Conservation (phyloP, 23 tunicate species). For the Ascidia mentula region DNA sequence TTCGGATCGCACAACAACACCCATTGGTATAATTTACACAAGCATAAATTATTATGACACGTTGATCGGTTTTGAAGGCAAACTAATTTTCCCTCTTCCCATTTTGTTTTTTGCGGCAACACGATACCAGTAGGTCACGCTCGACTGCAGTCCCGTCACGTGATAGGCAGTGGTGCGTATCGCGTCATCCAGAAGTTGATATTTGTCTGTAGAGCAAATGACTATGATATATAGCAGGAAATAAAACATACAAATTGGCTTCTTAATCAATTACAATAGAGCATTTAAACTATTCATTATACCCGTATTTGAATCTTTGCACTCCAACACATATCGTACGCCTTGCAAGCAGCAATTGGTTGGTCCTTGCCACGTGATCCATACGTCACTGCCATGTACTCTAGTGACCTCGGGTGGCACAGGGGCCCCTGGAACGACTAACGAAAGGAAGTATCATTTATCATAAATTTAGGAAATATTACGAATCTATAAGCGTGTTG, state of each 20-base stretch:
- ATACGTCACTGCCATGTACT: not conserved
- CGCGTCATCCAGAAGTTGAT: not conserved
- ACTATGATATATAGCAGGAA: no score
- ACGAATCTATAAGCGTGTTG: no score
- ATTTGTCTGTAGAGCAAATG: no score
- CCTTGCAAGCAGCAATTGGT: not conserved
- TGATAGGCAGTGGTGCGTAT: slow-evolving; percentile 20
- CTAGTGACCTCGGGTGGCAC: not conserved
- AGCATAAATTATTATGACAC: not conserved
- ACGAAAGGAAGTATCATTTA: not conserved
- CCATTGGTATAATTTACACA: no score
- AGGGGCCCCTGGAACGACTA: not conserved
- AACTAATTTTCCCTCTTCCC: not conserved
- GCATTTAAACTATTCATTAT: no score
- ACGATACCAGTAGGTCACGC: slow-evolving; percentile 7
- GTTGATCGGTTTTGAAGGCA: not conserved
- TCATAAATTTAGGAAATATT: not conserved
- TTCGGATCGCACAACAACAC: no score
- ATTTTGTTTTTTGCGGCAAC: slow-evolving; percentile 2
- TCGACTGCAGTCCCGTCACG: slow-evolving; percentile 6
- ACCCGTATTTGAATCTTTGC: not conserved
- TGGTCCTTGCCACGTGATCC: not conserved
- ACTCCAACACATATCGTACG: not conserved
- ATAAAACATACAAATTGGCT: no score
- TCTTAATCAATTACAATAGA: no score